These are phyloP conservation scores for Puffinus mauretanicus DNA, from an alignment of 2,113 vertebrate species.

Conservation along the genomic window DNA sequence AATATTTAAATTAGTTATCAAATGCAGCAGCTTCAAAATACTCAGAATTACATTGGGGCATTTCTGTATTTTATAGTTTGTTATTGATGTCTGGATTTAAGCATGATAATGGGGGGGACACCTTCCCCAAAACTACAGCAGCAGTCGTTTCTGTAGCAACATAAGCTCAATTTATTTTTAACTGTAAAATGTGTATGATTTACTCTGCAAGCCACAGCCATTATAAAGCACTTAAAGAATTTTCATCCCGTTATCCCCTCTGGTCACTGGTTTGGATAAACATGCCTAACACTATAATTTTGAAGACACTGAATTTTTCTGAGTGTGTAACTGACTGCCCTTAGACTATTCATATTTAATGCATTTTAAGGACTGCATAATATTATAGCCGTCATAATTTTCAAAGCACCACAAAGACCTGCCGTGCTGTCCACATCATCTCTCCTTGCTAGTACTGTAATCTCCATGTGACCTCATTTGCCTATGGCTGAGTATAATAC, in stretches of 20 bases:
- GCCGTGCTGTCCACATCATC: not conserved
- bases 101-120: not conserved
- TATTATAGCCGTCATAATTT: conserved; percentile 13
- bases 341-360: conserved; percentile 24
- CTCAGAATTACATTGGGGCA: not conserved
- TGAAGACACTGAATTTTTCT: not conserved
- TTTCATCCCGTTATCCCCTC: conserved; percentile 35
- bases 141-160: not conserved
- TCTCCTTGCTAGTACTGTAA: not conserved
- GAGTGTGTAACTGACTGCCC: not conserved
- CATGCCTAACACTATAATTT: conserved; percentile 50
- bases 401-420: conserved; percentile 4
- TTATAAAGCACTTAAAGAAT: conserved; percentile 59
- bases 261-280: conserved; percentile 38
- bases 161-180: conserved; percentile 29
- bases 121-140: not conserved
- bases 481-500: not conserved
- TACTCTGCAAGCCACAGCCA: conserved; percentile 36
- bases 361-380: not conserved
- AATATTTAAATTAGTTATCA: not conserved
- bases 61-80: not conserved
- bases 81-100: not conserved
- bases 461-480: conserved; percentile 2
- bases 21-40: not conserved
- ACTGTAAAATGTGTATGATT: conserved; percentile 49